Percentiles rank a stretch among this genome's conserved stretches.
phyloP scores from a whole-genome alignment of 2,888 invertebrate genomes.

The Drosophila ochracea region DNA sequence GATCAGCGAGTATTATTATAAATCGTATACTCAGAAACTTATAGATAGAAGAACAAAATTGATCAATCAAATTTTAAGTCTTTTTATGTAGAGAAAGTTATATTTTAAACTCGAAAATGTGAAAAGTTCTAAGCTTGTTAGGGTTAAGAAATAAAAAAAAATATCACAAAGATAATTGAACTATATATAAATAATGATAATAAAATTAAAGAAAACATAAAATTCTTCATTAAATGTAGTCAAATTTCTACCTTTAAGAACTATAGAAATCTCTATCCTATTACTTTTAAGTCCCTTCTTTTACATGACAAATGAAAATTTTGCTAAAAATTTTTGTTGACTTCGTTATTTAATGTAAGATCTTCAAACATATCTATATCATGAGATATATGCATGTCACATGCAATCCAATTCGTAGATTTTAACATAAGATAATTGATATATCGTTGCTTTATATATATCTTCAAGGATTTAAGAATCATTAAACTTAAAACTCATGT shows the following conservation, averaged over 20 bases:
- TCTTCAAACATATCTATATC: not conserved
- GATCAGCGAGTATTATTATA: not conserved
- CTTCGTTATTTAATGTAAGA: not conserved
- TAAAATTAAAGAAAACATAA: not conserved
- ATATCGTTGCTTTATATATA: not conserved
- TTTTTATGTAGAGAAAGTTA: not conserved
- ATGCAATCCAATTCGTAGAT: not conserved
- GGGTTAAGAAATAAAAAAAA: not conserved
- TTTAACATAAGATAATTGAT: not conserved
- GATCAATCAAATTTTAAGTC: accelerated
- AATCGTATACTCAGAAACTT: not conserved
- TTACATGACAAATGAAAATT: not conserved
- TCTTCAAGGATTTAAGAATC: not conserved
- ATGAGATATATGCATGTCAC: not conserved
- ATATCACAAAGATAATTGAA: not conserved
- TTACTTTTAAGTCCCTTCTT: not conserved
- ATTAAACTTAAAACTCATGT: not conserved
- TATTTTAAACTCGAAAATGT: not conserved
- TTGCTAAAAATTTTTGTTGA: not conserved
- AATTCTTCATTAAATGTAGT: not conserved
- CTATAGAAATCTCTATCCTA: not conserved
- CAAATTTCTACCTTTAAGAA: not conserved
- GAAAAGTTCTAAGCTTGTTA: not conserved
- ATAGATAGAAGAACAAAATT: not conserved
- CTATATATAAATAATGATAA: not conserved